These are phyloP conservation scores for Catharus minimus DNA, from an alignment of 2,113 vertebrate genomes.

Conservation along the genomic window DNA sequence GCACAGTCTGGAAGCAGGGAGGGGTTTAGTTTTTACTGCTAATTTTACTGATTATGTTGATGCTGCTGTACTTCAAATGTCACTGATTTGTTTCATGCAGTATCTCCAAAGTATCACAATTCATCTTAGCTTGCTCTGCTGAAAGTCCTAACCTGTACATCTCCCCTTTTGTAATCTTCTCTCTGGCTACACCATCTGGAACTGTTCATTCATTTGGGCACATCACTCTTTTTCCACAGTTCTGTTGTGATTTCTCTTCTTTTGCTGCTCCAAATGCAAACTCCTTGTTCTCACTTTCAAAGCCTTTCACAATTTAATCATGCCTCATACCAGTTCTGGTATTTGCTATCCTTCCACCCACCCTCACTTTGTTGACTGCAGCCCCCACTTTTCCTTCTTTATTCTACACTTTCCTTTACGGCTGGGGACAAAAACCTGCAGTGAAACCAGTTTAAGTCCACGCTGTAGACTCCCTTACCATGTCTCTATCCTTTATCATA, in stretches of 20 bases:
- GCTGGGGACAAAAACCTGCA: not conserved
- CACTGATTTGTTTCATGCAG: not conserved
- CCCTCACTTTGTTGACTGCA: not conserved
- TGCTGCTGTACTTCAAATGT: not conserved
- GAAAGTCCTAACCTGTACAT: not conserved
- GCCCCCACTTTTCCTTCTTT: not conserved
- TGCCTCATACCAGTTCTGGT: not conserved
- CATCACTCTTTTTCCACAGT: not conserved
- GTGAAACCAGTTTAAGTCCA: not conserved
- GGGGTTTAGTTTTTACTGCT: not conserved
- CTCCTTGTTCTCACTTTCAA: not conserved
- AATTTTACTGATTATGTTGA: not conserved
- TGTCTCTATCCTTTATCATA: not conserved
- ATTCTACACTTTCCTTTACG: not conserved
- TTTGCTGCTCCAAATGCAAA: not conserved
- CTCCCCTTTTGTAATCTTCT: not conserved
- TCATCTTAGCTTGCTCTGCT: not conserved
- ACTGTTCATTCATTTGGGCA: not conserved
- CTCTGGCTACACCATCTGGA: not conserved
- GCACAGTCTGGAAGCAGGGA: not conserved
- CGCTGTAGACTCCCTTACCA: not conserved
- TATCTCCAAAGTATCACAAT: not conserved
- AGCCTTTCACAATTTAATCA: not conserved
- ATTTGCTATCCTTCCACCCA: not conserved
- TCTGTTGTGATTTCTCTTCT: not conserved